A percentile compares a stretch with the other conserved stretches of the same genome.
Evolutionary conservation across 2,888 invertebrate genomes (phyloP).

Genomic region (Xestoiulus laeticollis): DNA sequence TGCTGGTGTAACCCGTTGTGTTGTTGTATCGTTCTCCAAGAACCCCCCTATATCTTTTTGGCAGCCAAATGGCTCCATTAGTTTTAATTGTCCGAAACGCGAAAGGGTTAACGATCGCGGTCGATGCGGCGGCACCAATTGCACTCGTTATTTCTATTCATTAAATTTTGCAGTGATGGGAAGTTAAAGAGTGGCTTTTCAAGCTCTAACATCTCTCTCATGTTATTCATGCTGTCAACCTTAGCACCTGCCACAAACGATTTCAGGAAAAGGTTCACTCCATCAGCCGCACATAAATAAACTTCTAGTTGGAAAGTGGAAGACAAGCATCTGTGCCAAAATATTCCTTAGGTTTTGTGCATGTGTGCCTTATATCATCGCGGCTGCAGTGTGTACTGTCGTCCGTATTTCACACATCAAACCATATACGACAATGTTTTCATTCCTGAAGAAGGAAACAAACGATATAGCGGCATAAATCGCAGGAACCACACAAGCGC

Average conservation of each 20-base stretch:
- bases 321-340: not conserved
- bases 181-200: not conserved
- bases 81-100: slow-evolving; percentile 24
- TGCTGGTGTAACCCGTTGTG: not conserved
- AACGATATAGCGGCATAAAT: slow-evolving; percentile 3
- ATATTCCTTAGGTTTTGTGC: not conserved
- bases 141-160: not conserved
- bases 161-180: not conserved
- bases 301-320: not conserved
- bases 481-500: slow-evolving; percentile 21
- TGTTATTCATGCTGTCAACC: not conserved
- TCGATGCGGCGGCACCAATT: not conserved
- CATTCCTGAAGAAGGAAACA: slow-evolving; percentile 23
- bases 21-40: not conserved
- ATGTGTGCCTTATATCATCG: not conserved
- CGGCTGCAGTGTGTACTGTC: not conserved
- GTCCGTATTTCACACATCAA: slow-evolving; percentile 31
- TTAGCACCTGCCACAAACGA: not conserved
- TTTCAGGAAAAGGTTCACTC: not conserved
- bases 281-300: not conserved
- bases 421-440: not conserved
- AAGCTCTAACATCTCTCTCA: not conserved
- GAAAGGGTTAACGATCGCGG: slow-evolving; percentile 7
- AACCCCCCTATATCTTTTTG: not conserved
- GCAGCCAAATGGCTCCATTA: not conserved